Base-by-base conservation (phyloP, 2,797 vertebrate genomes). In the Mastacembelus armatus region DNA sequence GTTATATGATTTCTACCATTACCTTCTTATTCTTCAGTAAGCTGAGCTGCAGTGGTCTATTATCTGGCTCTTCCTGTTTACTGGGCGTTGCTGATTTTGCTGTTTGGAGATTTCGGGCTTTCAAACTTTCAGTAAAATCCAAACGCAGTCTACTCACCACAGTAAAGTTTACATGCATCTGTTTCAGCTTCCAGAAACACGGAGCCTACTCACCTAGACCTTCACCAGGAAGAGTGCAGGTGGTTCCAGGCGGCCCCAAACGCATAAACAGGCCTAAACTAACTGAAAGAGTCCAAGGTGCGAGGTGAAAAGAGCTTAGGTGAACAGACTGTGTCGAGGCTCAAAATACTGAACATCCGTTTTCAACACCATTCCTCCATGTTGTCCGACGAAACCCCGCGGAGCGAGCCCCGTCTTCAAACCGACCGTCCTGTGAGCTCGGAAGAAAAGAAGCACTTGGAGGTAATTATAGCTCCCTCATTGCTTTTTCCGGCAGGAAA, bases 381-480 rank as follows among this genome's bases (percentile, higher is more conserved):
- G 67, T 63, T 65, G 35, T 4, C 33, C 29, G 16, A 8, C 36
- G 3, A 39, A 15, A n/a, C n/a, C 9, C n/a, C 26, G 15, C 29
- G 5, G 49, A 14, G 36, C 40, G 49, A 14, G 36, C 40, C 26
- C 16, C 66, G 65, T 66, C 54, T 39, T 61, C 58, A 55, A 12
- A 16, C 4, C 52, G 56, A 22, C 10, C 7, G 77, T 70, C 48
- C 15, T 0, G 32, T 4, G 60, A 62, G 45, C 40, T 44, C 39
- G 65, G 10, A 22, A 12, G 10, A 26, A 22, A 22, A 26, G n/a
- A 51, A 27, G 27, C 35, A 0, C 39, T 65, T 7, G 60, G 32
- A 60, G 71, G 75, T 91, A 90, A 90, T 90, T 91, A 90, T 77
- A 92, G 86, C 8, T 44, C 66, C 63, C 30, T 27, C 39, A 40